Evolutionary conservation across 2,113 vertebrate species (phyloP).

Genomic region (Thomomys bottae): DNA sequence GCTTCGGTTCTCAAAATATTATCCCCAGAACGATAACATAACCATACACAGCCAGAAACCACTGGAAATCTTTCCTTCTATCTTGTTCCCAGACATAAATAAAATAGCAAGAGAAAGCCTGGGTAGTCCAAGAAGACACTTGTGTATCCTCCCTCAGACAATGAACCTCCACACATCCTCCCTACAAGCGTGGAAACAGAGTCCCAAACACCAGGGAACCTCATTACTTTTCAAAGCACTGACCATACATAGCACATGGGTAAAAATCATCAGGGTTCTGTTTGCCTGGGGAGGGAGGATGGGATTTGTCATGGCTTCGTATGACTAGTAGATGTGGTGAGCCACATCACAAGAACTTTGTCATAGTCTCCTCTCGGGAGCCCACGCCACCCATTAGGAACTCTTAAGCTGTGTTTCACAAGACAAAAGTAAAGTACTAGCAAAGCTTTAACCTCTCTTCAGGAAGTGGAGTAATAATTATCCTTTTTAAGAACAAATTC

Average conservation of each 20-base stretch:
- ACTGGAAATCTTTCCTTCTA: neutral
- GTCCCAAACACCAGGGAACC: neutral
- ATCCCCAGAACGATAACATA: neutral
- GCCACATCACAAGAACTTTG: neutral
- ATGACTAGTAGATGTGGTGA: neutral
- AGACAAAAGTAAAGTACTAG: neutral
- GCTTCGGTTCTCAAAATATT: slow-evolving; percentile 19
- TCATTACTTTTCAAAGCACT: neutral
- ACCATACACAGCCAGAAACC: neutral
- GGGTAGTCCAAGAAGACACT: neutral
- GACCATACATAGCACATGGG: neutral
- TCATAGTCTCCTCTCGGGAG: neutral
- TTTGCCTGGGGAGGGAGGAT: neutral
- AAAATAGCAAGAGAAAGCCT: neutral
- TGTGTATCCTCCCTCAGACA: neutral
- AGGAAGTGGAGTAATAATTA: neutral
- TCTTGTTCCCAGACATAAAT: slow-evolving; percentile 31
- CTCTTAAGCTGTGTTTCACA: neutral
- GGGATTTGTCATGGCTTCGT: neutral
- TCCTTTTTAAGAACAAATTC: neutral
- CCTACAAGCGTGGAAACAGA: neutral
- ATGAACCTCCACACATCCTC: neutral
- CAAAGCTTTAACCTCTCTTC: neutral
- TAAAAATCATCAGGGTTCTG: neutral
- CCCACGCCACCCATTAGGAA: neutral